Percentiles rank a stretch among this genome's conserved stretches.
Evolutionary conservation across 1,140 invertebrate species (phyloP).

Genomic region (Mactra quadrangularis): DNA sequence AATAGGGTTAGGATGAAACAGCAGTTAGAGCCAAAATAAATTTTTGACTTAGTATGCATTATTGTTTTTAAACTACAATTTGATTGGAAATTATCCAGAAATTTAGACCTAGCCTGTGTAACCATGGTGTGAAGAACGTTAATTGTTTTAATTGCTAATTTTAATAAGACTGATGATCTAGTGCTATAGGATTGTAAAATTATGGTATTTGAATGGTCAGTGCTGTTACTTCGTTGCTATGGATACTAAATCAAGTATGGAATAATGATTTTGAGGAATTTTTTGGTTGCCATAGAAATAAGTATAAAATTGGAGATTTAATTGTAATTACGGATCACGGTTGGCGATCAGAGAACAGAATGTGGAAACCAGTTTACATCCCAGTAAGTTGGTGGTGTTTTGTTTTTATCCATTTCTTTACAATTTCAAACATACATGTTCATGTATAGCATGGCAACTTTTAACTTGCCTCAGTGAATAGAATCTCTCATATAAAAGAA

Average conservation of each 20-base stretch:
- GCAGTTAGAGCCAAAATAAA: conserved; percentile 16
- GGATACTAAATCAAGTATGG: conserved; percentile 9
- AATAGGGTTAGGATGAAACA: conserved; percentile 8
- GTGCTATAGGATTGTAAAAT: neutral
- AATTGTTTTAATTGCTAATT: neutral
- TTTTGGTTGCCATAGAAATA: conserved; percentile 26
- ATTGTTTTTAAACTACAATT: conserved; percentile 23
- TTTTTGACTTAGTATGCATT: conserved; percentile 38
- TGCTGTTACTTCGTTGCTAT: conserved; percentile 30
- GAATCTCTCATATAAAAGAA: no score
- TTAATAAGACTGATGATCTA: neutral
- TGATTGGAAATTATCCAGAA: conserved; percentile 57
- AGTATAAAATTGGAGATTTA: conserved; percentile 1
- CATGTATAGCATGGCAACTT: no score
- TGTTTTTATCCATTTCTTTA: no score
- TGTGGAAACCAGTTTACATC: conserved; percentile 54
- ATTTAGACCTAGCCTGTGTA: conserved; percentile 38
- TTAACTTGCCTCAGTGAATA: no score
- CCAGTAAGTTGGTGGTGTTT: conserved; percentile 51
- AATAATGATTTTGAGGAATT: conserved; percentile 44
- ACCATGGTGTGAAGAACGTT: conserved; percentile 27
- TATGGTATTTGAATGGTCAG: conserved; percentile 19
- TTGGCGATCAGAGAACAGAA: conserved; percentile 34
- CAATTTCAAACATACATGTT: no score
- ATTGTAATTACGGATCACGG: neutral